phyloP scores from a whole-genome alignment of 2,888 invertebrate species.

The Oxytorus armatus region DNA sequence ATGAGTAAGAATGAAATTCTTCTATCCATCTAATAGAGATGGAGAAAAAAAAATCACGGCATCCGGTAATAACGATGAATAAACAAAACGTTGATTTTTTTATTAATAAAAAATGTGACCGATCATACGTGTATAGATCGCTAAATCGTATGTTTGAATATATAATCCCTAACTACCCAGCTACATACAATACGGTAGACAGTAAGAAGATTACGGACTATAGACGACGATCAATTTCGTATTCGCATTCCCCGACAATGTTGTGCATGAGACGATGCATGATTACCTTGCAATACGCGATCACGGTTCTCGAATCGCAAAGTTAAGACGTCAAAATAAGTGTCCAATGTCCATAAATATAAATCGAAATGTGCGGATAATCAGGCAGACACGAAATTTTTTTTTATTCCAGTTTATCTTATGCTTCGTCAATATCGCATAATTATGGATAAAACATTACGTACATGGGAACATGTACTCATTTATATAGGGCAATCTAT shows the following conservation, averaged over 20 bases:
- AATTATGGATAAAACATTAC: background rate
- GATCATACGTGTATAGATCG: no score
- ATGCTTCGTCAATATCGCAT: slow-evolving; percentile 20
- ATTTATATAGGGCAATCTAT: no score
- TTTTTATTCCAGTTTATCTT: slow-evolving; percentile 36
- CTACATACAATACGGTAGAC: no score
- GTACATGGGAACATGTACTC: background rate
- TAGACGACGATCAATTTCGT: slow-evolving; percentile 28
- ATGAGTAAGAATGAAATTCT: no score
- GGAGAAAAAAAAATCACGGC: no score
- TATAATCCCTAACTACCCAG: slow-evolving; percentile 38
- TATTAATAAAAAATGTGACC: no score
- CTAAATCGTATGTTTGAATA: slow-evolving; percentile 3
- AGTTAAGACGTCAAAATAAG: background rate
- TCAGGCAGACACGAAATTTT: slow-evolving; percentile 3
- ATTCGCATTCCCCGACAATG: slow-evolving; percentile 31
- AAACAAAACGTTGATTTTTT: slow-evolving; percentile 6
- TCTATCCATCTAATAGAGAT: no score
- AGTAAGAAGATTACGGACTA: slow-evolving; percentile 49
- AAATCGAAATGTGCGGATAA: background rate
- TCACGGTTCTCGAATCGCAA: background rate
- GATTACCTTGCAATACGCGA: background rate
- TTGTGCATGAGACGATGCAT: background rate
- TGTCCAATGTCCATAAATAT: slow-evolving; percentile 3
- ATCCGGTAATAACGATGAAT: background rate